A percentile compares a stretch with the other conserved stretches of the same genome.
Conservation (phyloP, 2,113 vertebrate species). For the Centropristis striata region DNA sequence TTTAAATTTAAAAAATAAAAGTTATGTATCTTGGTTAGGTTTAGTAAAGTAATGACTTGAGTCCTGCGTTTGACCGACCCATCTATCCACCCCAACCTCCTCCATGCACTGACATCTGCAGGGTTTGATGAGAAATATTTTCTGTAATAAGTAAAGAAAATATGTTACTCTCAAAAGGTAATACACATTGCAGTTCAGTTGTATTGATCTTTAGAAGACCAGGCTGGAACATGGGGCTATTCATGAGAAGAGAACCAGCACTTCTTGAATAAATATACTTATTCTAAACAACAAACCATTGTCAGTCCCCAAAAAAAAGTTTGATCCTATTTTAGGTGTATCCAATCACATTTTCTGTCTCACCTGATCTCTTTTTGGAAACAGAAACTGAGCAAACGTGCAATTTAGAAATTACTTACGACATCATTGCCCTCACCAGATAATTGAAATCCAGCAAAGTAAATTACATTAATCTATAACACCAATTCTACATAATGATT, state of each 20-base stretch:
- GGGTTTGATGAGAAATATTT: no score
- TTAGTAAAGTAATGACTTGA: no score
- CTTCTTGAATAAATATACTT: neutral
- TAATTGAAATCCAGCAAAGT: slow-evolving; percentile 18
- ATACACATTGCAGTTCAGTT: no score
- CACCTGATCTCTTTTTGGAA: neutral
- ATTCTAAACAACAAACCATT: slow-evolving; percentile 1
- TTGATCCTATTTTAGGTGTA: neutral
- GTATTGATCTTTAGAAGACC: no score
- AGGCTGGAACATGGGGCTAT: neutral
- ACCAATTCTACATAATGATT: neutral
- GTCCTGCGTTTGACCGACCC: no score
- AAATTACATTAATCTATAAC: neutral
- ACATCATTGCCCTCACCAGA: neutral
- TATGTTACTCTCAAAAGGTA: no score
- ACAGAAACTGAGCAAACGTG: neutral
- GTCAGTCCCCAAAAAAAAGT: neutral
- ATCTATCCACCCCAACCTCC: no score
- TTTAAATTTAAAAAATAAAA: no score
- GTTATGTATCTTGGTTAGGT: no score
- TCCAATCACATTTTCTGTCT: neutral
- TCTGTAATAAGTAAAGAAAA: no score
- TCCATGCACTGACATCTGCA: no score
- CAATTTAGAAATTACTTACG: neutral
- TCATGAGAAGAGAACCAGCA: neutral